A percentile compares a stretch with the other conserved stretches of the same genome.
Conservation (phyloP, 2,888 invertebrate genomes). For the Diadromus collaris region DNA sequence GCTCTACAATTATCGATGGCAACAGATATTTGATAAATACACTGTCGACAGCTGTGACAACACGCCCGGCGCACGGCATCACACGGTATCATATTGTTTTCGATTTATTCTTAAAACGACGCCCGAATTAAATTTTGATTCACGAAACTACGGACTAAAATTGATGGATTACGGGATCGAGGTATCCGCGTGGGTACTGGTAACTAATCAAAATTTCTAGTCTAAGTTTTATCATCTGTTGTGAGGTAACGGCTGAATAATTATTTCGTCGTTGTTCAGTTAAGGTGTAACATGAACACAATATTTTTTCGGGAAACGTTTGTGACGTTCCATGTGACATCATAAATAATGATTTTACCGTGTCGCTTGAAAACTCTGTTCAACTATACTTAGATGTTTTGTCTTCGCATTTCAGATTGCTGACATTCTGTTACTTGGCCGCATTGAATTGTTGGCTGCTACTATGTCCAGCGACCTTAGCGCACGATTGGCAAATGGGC, state of each 20-base stretch:
- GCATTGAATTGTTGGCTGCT: conserved; percentile 92
- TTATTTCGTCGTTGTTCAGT: no score
- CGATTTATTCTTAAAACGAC: neutral
- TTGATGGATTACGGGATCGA: neutral
- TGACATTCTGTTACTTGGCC: conserved; percentile 91
- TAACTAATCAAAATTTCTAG: neutral
- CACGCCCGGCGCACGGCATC: neutral
- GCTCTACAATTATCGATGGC: neutral
- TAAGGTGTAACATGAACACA: no score
- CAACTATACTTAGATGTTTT: conserved; percentile 45
- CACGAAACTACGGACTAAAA: neutral
- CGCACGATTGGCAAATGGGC: conserved; percentile 96
- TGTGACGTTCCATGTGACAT: no score
- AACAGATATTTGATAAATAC: neutral
- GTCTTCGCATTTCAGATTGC: conserved; percentile 82
- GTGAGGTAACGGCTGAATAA: no score
- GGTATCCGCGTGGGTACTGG: neutral
- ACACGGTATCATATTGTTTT: neutral
- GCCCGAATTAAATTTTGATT: neutral
- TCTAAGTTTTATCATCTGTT: no score
- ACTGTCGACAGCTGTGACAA: conserved; percentile 2
- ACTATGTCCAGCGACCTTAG: conserved; percentile 88
- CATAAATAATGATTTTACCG: neutral
- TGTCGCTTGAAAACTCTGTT: neutral
- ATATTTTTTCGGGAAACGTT: no score